Base-by-base conservation (phyloP, 2,888 invertebrate species). In the Troides helena region DNA sequence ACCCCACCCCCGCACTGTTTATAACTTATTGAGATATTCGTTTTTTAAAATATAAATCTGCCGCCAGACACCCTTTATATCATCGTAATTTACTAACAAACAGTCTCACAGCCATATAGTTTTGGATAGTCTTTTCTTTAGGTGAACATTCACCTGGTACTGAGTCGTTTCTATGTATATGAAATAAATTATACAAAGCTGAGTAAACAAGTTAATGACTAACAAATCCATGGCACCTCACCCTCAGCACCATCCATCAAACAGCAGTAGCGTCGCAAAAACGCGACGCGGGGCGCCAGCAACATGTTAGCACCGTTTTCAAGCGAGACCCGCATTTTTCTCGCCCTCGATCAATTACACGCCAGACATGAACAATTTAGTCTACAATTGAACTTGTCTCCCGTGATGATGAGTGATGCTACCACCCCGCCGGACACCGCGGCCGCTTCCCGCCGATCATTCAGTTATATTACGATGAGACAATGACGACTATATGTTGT, bases 391-490 rank as follows among this genome's bases (percentile, higher is more conserved):
- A 79, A 76, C 77, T 76, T 84, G 86, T 86, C 86, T 79, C 76
- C 76, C 68, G 69, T 67, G 82, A 89, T 84, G 84, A 88, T 86
- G 89, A 90, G 83, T 82, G 85, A 89, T 85, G 84, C 84, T 77
- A 80, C 83, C 89, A 84, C 87, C 86, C 85, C 76, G 83, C 72
- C 70, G 77, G 75, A 75, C 74, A 74, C 73, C 77, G 74, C 74
- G 80, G 81, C 82, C 80, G 81, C 80, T 79, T 85, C 89, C 90
- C 90, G 86, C 87, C 82, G 78, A 90, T 91, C 89, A 85, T 89
- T 85, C 90, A 87, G 90, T 90, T 89, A 74, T 61, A 73, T 65
- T 43, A 36, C n/a, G 69, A 62, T 62, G 46, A 50, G n/a, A 8
- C 10, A 10, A 39, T 39, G 39, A 39, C 39, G 1, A 39, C 10